A percentile compares a stretch with the other conserved stretches of the same genome.
Conservation (phyloP, 2,797 vertebrate species). For the Falco concolor region DNA sequence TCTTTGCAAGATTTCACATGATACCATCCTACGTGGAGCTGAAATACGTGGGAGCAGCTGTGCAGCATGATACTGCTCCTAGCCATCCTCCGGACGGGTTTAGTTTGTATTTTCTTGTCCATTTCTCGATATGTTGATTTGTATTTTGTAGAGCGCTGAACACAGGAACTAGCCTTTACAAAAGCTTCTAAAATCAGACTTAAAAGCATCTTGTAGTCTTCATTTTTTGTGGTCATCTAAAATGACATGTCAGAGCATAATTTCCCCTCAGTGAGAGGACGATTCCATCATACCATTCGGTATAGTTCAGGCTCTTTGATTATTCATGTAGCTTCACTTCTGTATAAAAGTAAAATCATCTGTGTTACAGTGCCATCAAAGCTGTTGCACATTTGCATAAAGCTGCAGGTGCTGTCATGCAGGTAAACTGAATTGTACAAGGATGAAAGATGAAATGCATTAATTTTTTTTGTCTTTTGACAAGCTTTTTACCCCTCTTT, state of each 20-base stretch:
- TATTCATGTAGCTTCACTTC: neutral
- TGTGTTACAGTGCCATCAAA: neutral
- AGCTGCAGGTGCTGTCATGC: neutral
- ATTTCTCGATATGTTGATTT: neutral
- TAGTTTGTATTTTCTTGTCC: neutral
- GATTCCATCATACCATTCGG: accelerated
- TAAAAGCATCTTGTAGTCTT: slow-evolving; percentile 8
- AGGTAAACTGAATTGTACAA: neutral
- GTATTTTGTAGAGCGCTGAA: neutral
- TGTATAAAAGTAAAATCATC: neutral
- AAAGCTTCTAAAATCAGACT: slow-evolving; percentile 20
- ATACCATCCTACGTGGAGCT: accelerated
- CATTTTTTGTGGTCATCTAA: neutral
- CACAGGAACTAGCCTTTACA: neutral
- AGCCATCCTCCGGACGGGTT: neutral
- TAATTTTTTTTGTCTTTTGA: neutral
- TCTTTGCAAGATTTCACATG: neutral
- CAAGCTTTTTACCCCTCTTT: neutral
- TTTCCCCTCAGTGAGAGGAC: accelerated
- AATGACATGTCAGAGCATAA: neutral
- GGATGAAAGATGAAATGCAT: neutral
- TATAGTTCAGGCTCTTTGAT: neutral
- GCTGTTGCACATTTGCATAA: neutral
- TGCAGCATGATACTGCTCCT: neutral
- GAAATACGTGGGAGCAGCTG: neutral